Base-by-base conservation (phyloP, 2,797 vertebrate species). In the Hapalemur alaotrensis region DNA sequence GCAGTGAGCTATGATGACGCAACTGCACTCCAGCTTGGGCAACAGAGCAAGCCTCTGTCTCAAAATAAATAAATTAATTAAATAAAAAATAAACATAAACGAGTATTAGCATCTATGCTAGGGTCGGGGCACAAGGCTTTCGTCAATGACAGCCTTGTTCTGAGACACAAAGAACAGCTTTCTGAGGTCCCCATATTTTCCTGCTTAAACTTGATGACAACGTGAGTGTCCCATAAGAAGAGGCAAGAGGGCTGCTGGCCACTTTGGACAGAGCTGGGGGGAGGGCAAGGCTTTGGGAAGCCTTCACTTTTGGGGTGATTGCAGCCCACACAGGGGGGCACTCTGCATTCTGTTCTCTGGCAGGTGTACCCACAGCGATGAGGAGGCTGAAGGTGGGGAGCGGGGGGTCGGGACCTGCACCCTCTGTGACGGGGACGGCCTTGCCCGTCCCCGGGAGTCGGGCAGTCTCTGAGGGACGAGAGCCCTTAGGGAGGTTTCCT, bases 201-300 rank as follows among this genome's bases (percentile, higher is more conserved):
- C 43, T 22, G 28, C 52, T 69, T 17, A 46, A 35, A 46, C 57
- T 46, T 14, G 28, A 3, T 7, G 30, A 25, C 8, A 30, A 41
- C 3, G 5, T 18, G 14, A 18, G 0, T 0, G n/a, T 46, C 4
- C 9, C 1, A 1, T 25, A n/a, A 65, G 9, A 11, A 57, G 54
- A 57, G 20, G 2, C 70, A 30, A 5, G 57, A 72, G 25, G 10
- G 6, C 38, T 20, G 48, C 15, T 1, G 63, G 41, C 35, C n/a
- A 11, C 30, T 46, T 1, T 54, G 46, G 22, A 11, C 7, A 54
- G 41, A 18, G 50, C 41, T 11, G 1, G 32, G n/a, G 17, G 8
- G 3, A 41, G 13, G 32, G 2, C 14, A 4, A 10, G 4, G 70
- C 52, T 22, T 11, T 5, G 28, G 23, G 14, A 8, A 79, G 50